phyloP scores from a whole-genome alignment of 1,140 invertebrate genomes.

The Batillaria attramentaria region DNA sequence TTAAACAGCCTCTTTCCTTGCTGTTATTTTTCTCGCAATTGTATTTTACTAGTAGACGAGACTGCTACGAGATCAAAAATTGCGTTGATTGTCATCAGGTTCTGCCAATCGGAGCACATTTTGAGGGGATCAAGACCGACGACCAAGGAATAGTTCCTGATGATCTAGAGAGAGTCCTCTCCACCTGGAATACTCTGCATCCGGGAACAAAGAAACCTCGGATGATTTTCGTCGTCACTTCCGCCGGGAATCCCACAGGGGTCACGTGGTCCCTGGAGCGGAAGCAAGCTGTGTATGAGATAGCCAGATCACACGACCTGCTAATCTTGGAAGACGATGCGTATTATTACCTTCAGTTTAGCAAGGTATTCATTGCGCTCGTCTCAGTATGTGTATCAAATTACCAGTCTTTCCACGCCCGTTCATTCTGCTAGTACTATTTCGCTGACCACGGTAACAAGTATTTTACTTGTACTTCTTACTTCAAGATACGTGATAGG shows the following conservation, averaged over 20 bases:
- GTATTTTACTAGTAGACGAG: too few species aligned
- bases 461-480: too few species aligned
- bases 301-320: conserved; percentile 83
- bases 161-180: conserved; percentile 30
- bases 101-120: conserved; percentile 22
- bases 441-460: too few species aligned
- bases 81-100: conserved; percentile 25
- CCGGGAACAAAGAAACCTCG: conserved; percentile 56
- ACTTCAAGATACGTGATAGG: too few species aligned
- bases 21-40: too few species aligned
- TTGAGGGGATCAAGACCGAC: conserved; percentile 30
- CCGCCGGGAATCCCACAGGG: conserved; percentile 82
- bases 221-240: conserved; percentile 77
- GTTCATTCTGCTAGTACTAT: too few species aligned
- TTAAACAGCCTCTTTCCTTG: too few species aligned
- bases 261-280: conserved; percentile 77
- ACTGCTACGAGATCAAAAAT: too few species aligned
- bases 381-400: neutral
- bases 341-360: conserved; percentile 83
- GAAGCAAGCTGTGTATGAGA: conserved; percentile 79
- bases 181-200: conserved; percentile 50
- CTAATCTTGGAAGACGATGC: conserved; percentile 86
- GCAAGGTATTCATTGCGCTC: conserved; percentile 57
- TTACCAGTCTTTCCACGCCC: neutral
- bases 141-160: conserved; percentile 39